A percentile compares a stretch with the other conserved stretches of the same genome.
Evolutionary conservation across 2,113 vertebrate species (phyloP).

Genomic region (Boulengeromyrus knoepffleri): DNA sequence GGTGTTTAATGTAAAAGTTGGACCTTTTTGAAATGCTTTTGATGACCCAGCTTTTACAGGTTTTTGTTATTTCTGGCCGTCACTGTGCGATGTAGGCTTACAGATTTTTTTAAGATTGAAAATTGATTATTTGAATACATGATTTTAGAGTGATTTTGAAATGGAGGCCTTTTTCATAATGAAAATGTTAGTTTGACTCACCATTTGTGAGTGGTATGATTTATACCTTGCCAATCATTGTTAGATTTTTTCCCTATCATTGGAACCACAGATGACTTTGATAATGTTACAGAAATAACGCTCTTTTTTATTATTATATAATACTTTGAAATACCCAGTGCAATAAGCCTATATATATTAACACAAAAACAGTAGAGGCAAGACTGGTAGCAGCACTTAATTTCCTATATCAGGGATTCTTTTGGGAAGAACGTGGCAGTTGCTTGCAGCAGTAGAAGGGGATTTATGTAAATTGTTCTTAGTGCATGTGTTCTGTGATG

Average conservation of each 20-base stretch:
- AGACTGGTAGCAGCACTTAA: background rate
- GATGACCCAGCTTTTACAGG: background rate
- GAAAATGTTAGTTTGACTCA: background rate
- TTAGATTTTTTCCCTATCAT: background rate
- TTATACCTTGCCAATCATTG: background rate
- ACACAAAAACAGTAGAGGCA: background rate
- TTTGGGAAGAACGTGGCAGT: background rate
- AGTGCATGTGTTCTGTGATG: background rate
- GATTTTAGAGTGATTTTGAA: background rate
- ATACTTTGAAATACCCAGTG: background rate
- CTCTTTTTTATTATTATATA: background rate
- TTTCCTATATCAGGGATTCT: background rate
- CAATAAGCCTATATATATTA: background rate
- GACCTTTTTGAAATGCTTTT: background rate
- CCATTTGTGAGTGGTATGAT: background rate
- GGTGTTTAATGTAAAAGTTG: background rate
- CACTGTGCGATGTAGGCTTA: background rate
- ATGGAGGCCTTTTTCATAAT: background rate
- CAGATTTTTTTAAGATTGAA: background rate
- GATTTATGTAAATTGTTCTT: background rate
- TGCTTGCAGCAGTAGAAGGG: background rate
- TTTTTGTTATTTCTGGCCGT: background rate
- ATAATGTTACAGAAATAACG: background rate
- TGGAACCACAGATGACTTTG: background rate
- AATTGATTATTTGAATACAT: background rate